A percentile compares a stretch with the other conserved stretches of the same genome.
phyloP scores from a whole-genome alignment of 92 coral and sea anemone genomes.

The Isaurus tuberculatus region DNA sequence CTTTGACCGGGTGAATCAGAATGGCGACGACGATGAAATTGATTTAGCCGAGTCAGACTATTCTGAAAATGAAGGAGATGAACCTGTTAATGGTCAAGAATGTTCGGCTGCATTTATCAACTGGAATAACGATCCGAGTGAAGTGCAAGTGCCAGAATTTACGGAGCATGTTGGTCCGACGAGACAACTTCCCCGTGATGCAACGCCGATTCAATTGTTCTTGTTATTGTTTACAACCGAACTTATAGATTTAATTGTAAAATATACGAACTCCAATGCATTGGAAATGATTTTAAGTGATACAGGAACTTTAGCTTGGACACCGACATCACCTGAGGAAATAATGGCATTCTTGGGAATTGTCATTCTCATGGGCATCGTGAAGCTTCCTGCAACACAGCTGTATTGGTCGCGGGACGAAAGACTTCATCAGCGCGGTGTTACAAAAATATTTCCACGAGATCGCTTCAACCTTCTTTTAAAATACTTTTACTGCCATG shows the following conservation, averaged over 20 bases:
- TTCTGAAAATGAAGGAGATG: not conserved
- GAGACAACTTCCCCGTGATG: conserved; percentile 29
- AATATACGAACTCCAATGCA: conserved; percentile 19
- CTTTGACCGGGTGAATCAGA: conserved; percentile 22
- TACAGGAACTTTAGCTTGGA: conserved; percentile 9
- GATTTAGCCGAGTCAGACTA: conserved; percentile 21
- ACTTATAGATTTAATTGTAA: not conserved
- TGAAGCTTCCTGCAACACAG: too few relatives aligned
- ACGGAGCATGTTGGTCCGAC: conserved; percentile 27
- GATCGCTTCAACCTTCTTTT: too few relatives aligned
- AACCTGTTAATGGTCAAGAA: not conserved
- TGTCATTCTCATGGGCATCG: not conserved
- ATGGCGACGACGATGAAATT: conserved; percentile 22
- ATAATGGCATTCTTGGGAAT: conserved; percentile 4
- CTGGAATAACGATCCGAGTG: conserved; percentile 22
- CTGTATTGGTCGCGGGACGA: too few relatives aligned
- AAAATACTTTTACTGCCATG: too few relatives aligned
- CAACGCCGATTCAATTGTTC: conserved; percentile 25
- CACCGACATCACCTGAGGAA: not conserved
- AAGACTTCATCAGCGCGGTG: too few relatives aligned
- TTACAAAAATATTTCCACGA: too few relatives aligned
- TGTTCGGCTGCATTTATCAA: conserved; percentile 3
- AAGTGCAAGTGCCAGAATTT: conserved; percentile 27
- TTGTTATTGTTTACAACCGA: conserved; percentile 28
- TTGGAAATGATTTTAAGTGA: conserved; percentile 4